phyloP scores from a whole-genome alignment of 92 coral and sea anemone genomes.

The Palythoa heliodiscus region DNA sequence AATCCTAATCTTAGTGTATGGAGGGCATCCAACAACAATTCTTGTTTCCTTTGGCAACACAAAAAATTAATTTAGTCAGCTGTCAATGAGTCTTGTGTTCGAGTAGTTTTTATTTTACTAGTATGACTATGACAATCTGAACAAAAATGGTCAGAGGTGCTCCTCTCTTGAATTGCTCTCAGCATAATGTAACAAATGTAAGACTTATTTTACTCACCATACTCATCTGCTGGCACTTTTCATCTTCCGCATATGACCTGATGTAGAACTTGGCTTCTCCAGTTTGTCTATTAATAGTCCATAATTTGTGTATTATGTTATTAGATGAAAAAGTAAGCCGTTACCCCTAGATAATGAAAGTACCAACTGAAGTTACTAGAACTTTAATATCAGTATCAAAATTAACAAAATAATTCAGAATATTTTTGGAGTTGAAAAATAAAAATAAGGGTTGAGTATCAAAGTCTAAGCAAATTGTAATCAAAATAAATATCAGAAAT shows the following conservation, averaged over 20 bases:
- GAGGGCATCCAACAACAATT: slow-evolving; percentile 39
- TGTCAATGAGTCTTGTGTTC: too few species aligned
- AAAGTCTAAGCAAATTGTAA: too few species aligned
- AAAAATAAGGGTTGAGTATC: too few species aligned
- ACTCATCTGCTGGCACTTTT: slow-evolving; percentile 44
- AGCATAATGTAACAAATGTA: not conserved
- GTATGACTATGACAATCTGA: too few species aligned
- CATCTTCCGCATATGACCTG: slow-evolving; percentile 66
- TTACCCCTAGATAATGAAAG: not conserved
- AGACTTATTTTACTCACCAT: slow-evolving; percentile 55
- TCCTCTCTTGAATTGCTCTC: not conserved
- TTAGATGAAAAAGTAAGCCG: not conserved
- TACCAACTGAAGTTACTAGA: too few species aligned
- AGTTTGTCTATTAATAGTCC: not conserved
- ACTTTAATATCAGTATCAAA: too few species aligned
- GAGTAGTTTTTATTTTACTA: too few species aligned
- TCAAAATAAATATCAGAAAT: too few species aligned
- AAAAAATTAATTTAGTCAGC: not conserved
- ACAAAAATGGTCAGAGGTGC: not conserved
- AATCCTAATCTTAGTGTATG: slow-evolving; percentile 16
- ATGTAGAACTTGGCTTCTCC: slow-evolving; percentile 52
- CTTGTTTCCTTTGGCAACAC: slow-evolving; percentile 9
- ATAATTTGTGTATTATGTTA: not conserved
- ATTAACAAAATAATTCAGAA: too few species aligned
- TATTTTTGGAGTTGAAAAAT: too few species aligned